Evolutionary conservation across 2,113 vertebrate species (phyloP), one percentile per base, ranked within the genome.

Genomic region (Mirza zaza): DNA sequence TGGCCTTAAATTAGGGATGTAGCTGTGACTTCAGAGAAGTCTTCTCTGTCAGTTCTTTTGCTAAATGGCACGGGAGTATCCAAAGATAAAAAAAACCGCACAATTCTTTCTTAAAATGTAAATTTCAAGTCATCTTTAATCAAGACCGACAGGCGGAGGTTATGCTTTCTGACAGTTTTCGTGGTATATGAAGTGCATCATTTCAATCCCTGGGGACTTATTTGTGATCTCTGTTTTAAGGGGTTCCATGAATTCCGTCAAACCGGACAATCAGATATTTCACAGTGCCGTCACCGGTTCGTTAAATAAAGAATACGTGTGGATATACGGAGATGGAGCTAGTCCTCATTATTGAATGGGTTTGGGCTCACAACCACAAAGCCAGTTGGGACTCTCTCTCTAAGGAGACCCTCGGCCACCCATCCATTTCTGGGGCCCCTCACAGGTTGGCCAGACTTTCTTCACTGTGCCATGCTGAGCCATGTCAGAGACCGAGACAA

Each of bases 1-100:
- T 97, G 87, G 29, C 76, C 85, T 97, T 97, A 97, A 97, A 97
- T 98, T 97, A 97, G 86, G 91, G 12, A 18, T 71, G 65, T 29
- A 5, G 75, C 75, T 83, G 29, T 61, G 59, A 76, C 95, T 97
- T 97, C 77, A 96, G 67, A 36, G 77, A 87, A 71, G 9, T 88
- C 92, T 94, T 77, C 92, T 95, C 95, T 96, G 77, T 91, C 92
- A 57, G 76, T 21, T 83, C 10, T 61, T 95, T 8, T 48, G 4
- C 61, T 73, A 23, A 93, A 90, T 39, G 18, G 29, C 20, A 95
- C 36, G 68, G 5, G 3, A 94, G 13, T 91, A 97, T 79, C 82
- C 71, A 97, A 90, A 96, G 90, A 39, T 90, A 29, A 18, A 18
- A 29, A 18, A 18, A 91, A 96, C 70, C 0, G 23, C 36, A 39